Evolutionary conservation across 1,140 invertebrate genomes (phyloP), one percentile per base, ranked within the genome.

Genomic region (Ylistrum balloti): DNA sequence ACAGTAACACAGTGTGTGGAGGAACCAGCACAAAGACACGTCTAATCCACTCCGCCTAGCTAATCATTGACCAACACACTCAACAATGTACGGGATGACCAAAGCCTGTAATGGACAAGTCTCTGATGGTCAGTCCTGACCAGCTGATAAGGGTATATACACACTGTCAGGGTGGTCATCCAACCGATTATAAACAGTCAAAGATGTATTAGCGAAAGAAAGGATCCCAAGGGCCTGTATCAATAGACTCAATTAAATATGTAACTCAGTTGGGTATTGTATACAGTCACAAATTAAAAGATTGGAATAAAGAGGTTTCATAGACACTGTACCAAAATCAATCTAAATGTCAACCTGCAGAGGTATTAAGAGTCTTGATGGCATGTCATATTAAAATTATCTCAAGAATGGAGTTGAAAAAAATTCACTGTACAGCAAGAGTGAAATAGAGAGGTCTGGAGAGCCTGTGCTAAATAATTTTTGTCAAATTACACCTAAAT

Each of bases 101-200:
- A 74, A 45, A 45, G 56, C n/a, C 56, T 74, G 22, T 28, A 74
- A n/a, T n/a, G 56, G 56, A 74, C n/a, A 74, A 74, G 56, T 74
- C 41, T 2, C 22, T 28, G 56, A n/a, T 74, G 56, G 56, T 74
- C 56, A 74, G 56, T 74, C 56, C 28, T 74, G 56, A 28, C 56
- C 56, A 74, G 56, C 56, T 74, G 56, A 74, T 74, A 74, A 74
- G 56, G 56, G 56, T 74, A 74, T 28, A n/a, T 28, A 22, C 3
- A 56, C 3, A 56, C 45, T 74, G 17, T 74, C 56, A n/a, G 15
- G 56, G 56, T 74, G 56, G 17, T 74, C n/a, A 74, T 74, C 56
- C 56, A 74, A 74, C 56, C 56, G n/a, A 28, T 45, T 45, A 45
- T 45, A 45, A 45, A 45, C 41, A 45, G 41, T 45, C 41, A 45